Evolutionary conservation across 2,797 vertebrate species (phyloP).

Genomic region (Chaetophractus vellerosus): DNA sequence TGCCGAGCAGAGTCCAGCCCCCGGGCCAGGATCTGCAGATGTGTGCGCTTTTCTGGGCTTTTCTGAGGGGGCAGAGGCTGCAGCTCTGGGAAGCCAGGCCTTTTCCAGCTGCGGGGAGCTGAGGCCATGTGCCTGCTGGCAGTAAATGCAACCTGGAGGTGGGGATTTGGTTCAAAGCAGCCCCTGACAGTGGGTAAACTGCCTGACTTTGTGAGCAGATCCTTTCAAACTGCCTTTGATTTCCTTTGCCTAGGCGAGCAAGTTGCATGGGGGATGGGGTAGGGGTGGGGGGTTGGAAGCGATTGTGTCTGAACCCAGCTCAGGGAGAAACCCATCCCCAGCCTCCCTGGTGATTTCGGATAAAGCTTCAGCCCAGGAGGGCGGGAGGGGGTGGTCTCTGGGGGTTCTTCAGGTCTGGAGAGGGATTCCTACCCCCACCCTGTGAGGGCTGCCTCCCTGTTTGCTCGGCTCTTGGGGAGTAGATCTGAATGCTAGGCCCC

Average conservation of each 20-base stretch:
- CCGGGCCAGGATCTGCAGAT: constrained; percentile 88
- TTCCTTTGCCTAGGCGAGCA: constrained; percentile 62
- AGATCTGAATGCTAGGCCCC: not conserved
- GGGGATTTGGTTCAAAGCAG: constrained; percentile 80
- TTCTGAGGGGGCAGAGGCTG: constrained; percentile 84
- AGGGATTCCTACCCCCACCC: not conserved
- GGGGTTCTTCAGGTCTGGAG: not conserved
- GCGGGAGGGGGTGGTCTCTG: fast-evolving
- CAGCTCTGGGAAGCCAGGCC: constrained; percentile 88
- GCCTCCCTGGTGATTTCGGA: constrained; percentile 68
- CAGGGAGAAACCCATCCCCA: constrained; percentile 56
- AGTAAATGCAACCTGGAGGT: constrained; percentile 91
- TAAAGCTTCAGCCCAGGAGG: not conserved
- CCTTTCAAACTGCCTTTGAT: constrained; percentile 81
- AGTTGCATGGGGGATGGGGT: not conserved
- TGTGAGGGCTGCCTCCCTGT: not conserved
- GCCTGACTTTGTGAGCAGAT: constrained; percentile 87
- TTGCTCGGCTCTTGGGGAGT: not conserved
- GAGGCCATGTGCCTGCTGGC: constrained; percentile 91
- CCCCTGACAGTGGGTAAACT: constrained; percentile 91
- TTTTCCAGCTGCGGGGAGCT: constrained; percentile 90
- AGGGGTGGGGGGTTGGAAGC: not conserved
- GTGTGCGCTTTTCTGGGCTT: constrained; percentile 89
- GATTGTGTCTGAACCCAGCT: constrained; percentile 28
- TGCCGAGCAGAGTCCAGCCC: constrained; percentile 85